A percentile compares a stretch with the other conserved stretches of the same genome.
These are phyloP conservation scores for Atta cephalotes DNA, from an alignment of 1,140 invertebrate genomes.

Conservation along the genomic window DNA sequence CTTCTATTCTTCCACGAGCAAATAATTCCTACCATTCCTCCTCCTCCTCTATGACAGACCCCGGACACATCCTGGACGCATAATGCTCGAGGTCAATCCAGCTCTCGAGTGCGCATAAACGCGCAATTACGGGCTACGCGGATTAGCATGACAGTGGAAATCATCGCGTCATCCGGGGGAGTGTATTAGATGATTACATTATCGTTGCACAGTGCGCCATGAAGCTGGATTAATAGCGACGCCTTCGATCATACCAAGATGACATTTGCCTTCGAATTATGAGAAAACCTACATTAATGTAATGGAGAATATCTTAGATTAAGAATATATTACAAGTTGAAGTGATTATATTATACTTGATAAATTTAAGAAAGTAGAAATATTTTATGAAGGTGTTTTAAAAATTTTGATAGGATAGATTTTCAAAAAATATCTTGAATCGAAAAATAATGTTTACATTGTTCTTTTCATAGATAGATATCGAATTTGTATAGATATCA, in stretches of 20 bases:
- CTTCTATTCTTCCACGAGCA: constrained; percentile 61
- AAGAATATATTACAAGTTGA: not conserved
- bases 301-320: not conserved
- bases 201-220: constrained; percentile 34
- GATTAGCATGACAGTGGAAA: constrained; percentile 75
- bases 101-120: constrained; percentile 68
- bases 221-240: constrained; percentile 57
- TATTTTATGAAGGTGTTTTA: not conserved
- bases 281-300: not conserved
- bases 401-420: not conserved
- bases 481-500: not conserved
- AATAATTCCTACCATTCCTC: constrained; percentile 60
- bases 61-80: constrained; percentile 63
- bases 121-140: constrained; percentile 68
- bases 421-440: not conserved
- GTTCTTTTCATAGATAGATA: not conserved
- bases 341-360: not conserved
- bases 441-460: not conserved
- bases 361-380: not conserved
- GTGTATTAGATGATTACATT: constrained; percentile 49
- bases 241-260: constrained; percentile 62
- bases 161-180: constrained; percentile 61
- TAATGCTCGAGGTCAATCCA: constrained; percentile 55
- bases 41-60: constrained; percentile 18
- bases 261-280: constrained; percentile 17